Evolutionary conservation across 23 tunicate genomes (phyloP), one percentile per base, ranked within the genome.

Genomic region (Oikopleura vanhoeffeni): DNA sequence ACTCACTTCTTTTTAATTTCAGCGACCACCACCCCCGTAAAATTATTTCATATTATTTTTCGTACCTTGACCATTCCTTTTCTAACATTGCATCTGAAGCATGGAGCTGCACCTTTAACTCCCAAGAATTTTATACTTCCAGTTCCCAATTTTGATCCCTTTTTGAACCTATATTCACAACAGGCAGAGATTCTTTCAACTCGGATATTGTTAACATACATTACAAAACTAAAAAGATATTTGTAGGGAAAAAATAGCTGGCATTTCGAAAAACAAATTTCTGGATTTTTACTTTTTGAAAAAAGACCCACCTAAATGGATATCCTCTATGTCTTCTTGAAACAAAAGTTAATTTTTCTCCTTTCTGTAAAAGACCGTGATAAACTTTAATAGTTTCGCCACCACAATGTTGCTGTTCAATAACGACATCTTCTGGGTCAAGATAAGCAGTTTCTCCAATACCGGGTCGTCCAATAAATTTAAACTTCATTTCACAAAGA

Each of bases 361-460:
- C 99, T 27, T 87, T 87, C 85, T 86, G 41, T 0, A 89, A 58
- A 76, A 83, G 87, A 3, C 91, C 96, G 67, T 86, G 85, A 87
- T 88, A 95, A 40, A 95, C 87, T 64, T 94, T 85, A 0, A 95
- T 86, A 57, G 89, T 95, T 86, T 92, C 99, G 39, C 99, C 99
- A 24, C 99, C 99, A 87, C 92, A 89, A 57, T 95, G 99, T 76
- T 95, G 99, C 84, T 95, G 99, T 83, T 85, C 90, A 13, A 87
- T 49, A 39, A 95, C 86, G 57, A 90, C 96, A 87, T 95, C 99
- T 35, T 91, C 71, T 0, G 91, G 96, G 40, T 95, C 99, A 42
- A 89, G 90, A 41, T 76, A 87, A 41, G 91, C 99, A 57, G 88
- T 76, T 75, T 95, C 99, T 1, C 91, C 76, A 30, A 90, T 84